Evolutionary conservation across 1,140 invertebrate species (phyloP).

Genomic region (Vollenhovia emeryi): DNA sequence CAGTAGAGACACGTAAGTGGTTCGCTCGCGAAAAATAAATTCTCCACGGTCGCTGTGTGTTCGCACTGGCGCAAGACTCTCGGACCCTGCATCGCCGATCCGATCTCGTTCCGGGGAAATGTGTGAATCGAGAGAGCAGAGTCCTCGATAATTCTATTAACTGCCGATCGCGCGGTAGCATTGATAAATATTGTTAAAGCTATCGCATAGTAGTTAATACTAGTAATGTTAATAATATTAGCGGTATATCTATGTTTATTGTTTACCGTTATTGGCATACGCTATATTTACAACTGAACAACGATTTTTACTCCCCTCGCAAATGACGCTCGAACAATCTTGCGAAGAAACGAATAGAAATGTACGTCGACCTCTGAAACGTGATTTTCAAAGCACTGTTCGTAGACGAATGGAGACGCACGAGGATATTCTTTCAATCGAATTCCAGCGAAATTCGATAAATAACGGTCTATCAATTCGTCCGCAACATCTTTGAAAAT

Average conservation of each 20-base stretch:
- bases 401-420: neutral
- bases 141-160: slow-evolving; percentile 64
- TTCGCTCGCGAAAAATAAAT: slow-evolving; percentile 48
- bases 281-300: slow-evolving; percentile 84
- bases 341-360: slow-evolving; percentile 45
- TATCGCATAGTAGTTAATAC: slow-evolving; percentile 81
- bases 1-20: slow-evolving; percentile 24
- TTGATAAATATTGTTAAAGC: slow-evolving; percentile 80
- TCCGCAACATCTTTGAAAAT: slow-evolving; percentile 52
- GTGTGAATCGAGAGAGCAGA: slow-evolving; percentile 50
- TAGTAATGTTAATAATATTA: slow-evolving; percentile 80
- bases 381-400: slow-evolving; percentile 49
- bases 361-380: slow-evolving; percentile 38
- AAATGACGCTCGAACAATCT: slow-evolving; percentile 66
- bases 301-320: slow-evolving; percentile 74
- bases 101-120: slow-evolving; percentile 59
- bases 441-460: slow-evolving; percentile 18
- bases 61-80: slow-evolving; percentile 37
- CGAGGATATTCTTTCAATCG: too few relatives aligned
- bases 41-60: slow-evolving; percentile 28
- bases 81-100: slow-evolving; percentile 29
- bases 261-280: slow-evolving; percentile 77
- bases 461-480: neutral
- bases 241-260: slow-evolving; percentile 75
- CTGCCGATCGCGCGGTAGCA: slow-evolving; percentile 63